A percentile compares a stretch with the other conserved stretches of the same genome.
phyloP scores from a whole-genome alignment of 2,113 vertebrate genomes.

The Entelurus aequoreus region DNA sequence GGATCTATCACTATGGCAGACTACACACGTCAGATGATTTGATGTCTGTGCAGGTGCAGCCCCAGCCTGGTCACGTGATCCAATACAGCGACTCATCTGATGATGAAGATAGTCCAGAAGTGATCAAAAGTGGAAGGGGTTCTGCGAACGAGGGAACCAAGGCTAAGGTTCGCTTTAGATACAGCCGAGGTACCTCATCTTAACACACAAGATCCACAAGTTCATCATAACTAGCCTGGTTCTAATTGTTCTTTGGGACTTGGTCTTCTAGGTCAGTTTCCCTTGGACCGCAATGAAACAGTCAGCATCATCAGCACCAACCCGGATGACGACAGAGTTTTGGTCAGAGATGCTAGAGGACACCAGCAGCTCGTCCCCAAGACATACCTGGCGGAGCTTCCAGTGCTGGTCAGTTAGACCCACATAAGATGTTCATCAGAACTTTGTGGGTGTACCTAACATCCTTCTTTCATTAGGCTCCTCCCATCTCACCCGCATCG shows the following conservation, averaged over 20 bases:
- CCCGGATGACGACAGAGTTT: conserved; percentile 31
- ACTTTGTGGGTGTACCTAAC: not conserved
- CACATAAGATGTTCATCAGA: not conserved
- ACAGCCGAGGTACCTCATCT: conserved; percentile 56
- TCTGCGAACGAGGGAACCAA: conserved; percentile 15
- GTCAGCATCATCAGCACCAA: conserved; percentile 35
- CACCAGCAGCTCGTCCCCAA: conserved; percentile 56
- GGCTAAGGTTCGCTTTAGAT: conserved; percentile 55
- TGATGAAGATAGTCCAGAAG: conserved; percentile 49
- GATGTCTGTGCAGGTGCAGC: conserved; percentile 47
- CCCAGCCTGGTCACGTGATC: conserved; percentile 44
- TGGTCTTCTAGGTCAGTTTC: conserved; percentile 33
- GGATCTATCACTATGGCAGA: not conserved
- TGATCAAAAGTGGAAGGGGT: not conserved
- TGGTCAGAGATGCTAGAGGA: conserved; percentile 50
- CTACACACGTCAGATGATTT: no score
- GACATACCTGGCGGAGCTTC: conserved; percentile 44
- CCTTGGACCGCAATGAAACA: conserved; percentile 46
- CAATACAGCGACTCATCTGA: conserved; percentile 64
- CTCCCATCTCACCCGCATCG: conserved; percentile 6
- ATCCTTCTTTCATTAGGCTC: conserved; percentile 13
- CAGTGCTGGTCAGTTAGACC: conserved; percentile 37
- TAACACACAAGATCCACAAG: not conserved
- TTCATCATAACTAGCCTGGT: not conserved
- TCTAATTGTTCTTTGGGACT: not conserved